phyloP scores from a whole-genome alignment of 2,797 vertebrate genomes.

The Columba guinea region DNA sequence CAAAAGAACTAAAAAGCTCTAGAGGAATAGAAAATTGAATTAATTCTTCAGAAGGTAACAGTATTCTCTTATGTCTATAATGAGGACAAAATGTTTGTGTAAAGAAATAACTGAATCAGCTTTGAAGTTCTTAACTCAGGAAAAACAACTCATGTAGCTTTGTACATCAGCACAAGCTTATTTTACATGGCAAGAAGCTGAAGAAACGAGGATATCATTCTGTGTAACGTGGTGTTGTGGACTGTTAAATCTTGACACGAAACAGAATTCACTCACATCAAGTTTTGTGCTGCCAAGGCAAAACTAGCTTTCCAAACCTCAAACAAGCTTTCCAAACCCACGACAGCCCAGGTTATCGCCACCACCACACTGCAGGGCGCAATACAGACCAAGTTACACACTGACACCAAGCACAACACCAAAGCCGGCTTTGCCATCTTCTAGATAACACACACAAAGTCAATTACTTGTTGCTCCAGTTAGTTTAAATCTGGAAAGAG shows the following conservation, averaged over 20 bases:
- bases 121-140: not conserved
- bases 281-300: constrained; percentile 24
- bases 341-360: not conserved
- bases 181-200: constrained; percentile 40
- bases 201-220: constrained; percentile 54
- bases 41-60: not conserved
- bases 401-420: not conserved
- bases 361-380: not conserved
- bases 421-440: not conserved
- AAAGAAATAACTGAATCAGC: not conserved
- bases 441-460: not conserved
- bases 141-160: not conserved
- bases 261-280: constrained; percentile 34
- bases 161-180: not conserved
- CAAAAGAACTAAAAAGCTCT: not conserved
- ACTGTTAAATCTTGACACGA: constrained; percentile 44
- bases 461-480: not conserved
- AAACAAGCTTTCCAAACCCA: not conserved
- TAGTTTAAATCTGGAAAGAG: constrained; percentile 17
- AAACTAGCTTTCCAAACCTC: not conserved
- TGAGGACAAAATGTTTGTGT: not conserved
- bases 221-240: constrained; percentile 8
- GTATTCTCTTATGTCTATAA: not conserved
- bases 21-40: not conserved
- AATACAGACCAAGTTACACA: not conserved